Evolutionary conservation across 2,888 invertebrate genomes (phyloP).

Genomic region (Oscheius sp.): DNA sequence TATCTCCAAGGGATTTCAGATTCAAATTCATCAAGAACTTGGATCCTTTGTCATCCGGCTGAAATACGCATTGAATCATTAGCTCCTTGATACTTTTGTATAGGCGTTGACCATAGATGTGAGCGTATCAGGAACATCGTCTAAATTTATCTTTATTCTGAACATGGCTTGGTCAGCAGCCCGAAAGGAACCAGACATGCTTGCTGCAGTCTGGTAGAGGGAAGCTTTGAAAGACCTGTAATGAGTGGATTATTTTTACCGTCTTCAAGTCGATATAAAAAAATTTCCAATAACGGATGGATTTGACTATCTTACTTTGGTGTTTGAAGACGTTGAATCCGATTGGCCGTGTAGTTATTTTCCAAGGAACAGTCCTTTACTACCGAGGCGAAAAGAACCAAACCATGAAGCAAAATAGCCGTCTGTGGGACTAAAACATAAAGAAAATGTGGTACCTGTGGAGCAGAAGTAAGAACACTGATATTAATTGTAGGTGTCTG

Average conservation of each 20-base stretch:
- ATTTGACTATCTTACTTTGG: no score
- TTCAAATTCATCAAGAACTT: neutral
- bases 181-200: neutral
- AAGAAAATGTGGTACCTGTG: neutral
- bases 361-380: neutral
- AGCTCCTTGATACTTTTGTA: neutral
- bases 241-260: neutral
- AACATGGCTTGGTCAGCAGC: conserved; percentile 6
- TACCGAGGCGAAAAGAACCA: neutral
- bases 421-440: neutral
- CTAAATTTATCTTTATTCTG: conserved; percentile 1
- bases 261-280: neutral
- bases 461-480: conserved; percentile 2
- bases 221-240: conserved; percentile 7
- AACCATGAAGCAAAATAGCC: neutral
- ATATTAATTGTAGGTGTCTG: conserved; percentile 1
- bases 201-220: neutral
- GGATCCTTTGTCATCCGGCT: neutral
- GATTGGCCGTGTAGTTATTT: neutral
- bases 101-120: conserved; percentile 3
- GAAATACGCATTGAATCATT: neutral
- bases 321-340: neutral
- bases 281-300: no score
- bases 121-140: neutral
- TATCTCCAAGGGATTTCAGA: neutral